Base-by-base conservation (phyloP, 2,888 invertebrate species). In the Drosophila parthenogenetica region DNA sequence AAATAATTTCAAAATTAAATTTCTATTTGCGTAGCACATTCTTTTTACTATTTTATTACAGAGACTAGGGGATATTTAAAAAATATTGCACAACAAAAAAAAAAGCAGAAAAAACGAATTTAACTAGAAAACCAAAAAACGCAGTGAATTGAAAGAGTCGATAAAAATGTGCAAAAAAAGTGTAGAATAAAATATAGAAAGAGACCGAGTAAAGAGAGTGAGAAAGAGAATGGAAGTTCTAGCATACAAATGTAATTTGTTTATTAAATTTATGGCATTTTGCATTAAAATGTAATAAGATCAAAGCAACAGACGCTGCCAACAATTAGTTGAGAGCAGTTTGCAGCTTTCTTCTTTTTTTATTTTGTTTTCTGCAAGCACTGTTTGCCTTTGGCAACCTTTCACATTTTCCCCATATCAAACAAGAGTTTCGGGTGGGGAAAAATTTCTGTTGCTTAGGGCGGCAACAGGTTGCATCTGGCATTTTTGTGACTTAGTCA, bases 71-170 rank as follows among this genome's bases (percentile, higher is more conserved):
- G 13, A 14, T 29, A 62, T 40, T 49, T 7, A 16, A 35, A 49
- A 35, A 14, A 48, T 32, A 32, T 5, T 16, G 11, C 7, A 49
- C 17, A 35, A 35, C 16, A 32, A 32, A 17, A 0, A 13, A 17
- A 17, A 35, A 17, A 49, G 3, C 17, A 16, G 1, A 19, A 17
- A 66, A 14, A 22, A 14, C 37, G 25, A 19, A 16, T 25, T 29
- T 37, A 60, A 37, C 48, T 49, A 58, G 49, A 55, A 39, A 67
- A 53, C 16, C 22, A 43, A 48, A 45, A 60, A 62, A 50, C 53
- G 53, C 81, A 83, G 42, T 53, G 58, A 79, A 73, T 63, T 39
- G 81, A 69, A 69, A 83, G 46, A 55, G 66, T 66, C 40, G 79
- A 83, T 79, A 77, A 80, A 40, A 64, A 2, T 46, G 59, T 35